Evolutionary conservation across 2,113 vertebrate species (phyloP).

Genomic region (Dasyprocta punctata): DNA sequence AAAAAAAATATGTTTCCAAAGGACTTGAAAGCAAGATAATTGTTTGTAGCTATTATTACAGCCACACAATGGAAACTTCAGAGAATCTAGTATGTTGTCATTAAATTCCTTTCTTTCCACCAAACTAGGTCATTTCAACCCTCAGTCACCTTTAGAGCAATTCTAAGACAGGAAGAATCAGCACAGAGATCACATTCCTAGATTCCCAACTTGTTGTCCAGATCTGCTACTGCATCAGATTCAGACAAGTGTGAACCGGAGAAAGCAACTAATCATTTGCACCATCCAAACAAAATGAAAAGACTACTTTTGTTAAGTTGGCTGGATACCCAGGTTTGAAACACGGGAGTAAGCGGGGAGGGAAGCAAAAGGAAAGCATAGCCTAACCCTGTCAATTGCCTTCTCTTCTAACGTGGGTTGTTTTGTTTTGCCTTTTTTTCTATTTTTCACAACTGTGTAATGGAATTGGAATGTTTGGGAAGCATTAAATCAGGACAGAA

Average conservation of each 20-base stretch:
- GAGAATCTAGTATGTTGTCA: conserved; percentile 51
- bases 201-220: conserved; percentile 52
- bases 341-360: neutral
- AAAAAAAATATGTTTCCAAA: neutral
- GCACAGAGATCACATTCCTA: conserved; percentile 56
- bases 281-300: conserved; percentile 60
- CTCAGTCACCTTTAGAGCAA: conserved; percentile 56
- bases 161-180: conserved; percentile 13
- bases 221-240: conserved; percentile 59
- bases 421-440: neutral
- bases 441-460: conserved; percentile 39
- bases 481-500: conserved; percentile 36
- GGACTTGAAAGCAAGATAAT: conserved; percentile 50
- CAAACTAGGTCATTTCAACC: conserved; percentile 65
- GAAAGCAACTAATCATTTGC: conserved; percentile 71
- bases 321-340: conserved; percentile 54
- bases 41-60: conserved; percentile 17
- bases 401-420: conserved; percentile 10
- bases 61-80: conserved; percentile 55
- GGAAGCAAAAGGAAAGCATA: conserved; percentile 17
- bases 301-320: conserved; percentile 35
- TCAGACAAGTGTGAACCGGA: conserved; percentile 65
- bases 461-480: conserved; percentile 45
- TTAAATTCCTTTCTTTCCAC: conserved; percentile 67
- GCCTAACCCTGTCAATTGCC: neutral